Evolutionary conservation across 1,140 invertebrate genomes (phyloP), one percentile per base, ranked within the genome.

Genomic region (Gerris buenoi): DNA sequence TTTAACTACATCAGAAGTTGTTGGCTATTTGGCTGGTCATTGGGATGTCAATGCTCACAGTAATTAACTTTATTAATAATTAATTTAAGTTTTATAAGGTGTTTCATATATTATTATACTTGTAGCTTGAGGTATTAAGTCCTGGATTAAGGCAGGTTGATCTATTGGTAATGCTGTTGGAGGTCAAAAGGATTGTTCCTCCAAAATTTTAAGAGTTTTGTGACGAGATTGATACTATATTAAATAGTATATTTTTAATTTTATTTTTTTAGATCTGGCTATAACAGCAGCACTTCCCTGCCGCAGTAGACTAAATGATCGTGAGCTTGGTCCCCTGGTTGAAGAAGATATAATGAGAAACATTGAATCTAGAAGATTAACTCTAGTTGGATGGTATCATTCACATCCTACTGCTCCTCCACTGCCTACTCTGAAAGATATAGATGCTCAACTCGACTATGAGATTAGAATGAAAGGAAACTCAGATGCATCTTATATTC

Each of bases 1-100:
- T 78, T 79, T 97, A 68, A 93, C 90, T 22, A 89, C 87, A 70
- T 89, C 87, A 71, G 93, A 97, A 83, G 88, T 97, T 27, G 91
- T 91, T 74, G 95, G 95, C 1, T 98, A 97, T 78, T 78, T 97
- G 25, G 94, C 88, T 65, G 95, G 95, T 25, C 87, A 88, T 60
- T 98, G 95, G 95, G 94, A 96, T 79, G 86, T 92, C 59, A 93
- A 92, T 78, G 85, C 86, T 71, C 94, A 97, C 72, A 93, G 93
- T 95, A 84, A 85, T n/a, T n/a, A n/a, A n/a, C n/a, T n/a, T n/a
- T n/a, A n/a, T n/a, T n/a, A n/a, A n/a, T n/a, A n/a, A n/a, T n/a
- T n/a, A n/a, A n/a, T n/a, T n/a, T n/a, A n/a, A n/a, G n/a, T n/a
- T n/a, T n/a, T n/a, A n/a, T n/a, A n/a, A n/a, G n/a, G n/a, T n/a